Base-by-base conservation (phyloP, 2,113 vertebrate genomes). In the Sciurus niger region DNA sequence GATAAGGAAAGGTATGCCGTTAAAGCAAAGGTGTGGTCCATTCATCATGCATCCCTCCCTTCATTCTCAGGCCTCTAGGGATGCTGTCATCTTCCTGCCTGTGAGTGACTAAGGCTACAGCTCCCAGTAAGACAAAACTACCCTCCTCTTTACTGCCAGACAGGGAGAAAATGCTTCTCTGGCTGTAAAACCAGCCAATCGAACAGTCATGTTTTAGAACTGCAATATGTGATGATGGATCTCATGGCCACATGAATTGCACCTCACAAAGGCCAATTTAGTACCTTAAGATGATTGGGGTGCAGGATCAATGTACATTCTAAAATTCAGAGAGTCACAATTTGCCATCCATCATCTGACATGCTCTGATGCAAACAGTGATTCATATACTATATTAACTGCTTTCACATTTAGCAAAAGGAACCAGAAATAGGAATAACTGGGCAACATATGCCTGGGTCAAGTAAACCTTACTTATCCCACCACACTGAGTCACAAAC, bases 111-210 rank as follows among this genome's bases (percentile, higher is more conserved):
- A 37, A 79, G 4, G 2, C 25, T 73, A 48, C 4, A 55, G 17
- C 18, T 87, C 43, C 68, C 51, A 43, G 28, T 37, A 91, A 70
- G 3, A 60, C 2, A 93, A 68, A 53, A 30, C 14, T 34, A 67
- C 17, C 58, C n/a, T 90, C 76, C 46, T 88, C 46, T 97, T 72
- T 88, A 24, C n/a, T 90, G 68, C 28, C 17, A 95, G 9, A 13
- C 25, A 74, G 53, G n/a, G 28, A 84, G 68, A 72, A 96, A 92
- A 95, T 83, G 76, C 86, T 17, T 14, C 28, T 12, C 6, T 11
- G 40, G 22, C n/a, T 53, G 2, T 63, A 74, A 89, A 76, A 32
- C 17, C 13, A 80, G 72, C 32, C 85, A 95, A 25, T 10, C 12
- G 28, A 89, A 88, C 11, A 12, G 85, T n/a, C 60, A 63, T 37